Conservation (phyloP, 2,113 vertebrate species). For the Pomatostomus ruficeps region DNA sequence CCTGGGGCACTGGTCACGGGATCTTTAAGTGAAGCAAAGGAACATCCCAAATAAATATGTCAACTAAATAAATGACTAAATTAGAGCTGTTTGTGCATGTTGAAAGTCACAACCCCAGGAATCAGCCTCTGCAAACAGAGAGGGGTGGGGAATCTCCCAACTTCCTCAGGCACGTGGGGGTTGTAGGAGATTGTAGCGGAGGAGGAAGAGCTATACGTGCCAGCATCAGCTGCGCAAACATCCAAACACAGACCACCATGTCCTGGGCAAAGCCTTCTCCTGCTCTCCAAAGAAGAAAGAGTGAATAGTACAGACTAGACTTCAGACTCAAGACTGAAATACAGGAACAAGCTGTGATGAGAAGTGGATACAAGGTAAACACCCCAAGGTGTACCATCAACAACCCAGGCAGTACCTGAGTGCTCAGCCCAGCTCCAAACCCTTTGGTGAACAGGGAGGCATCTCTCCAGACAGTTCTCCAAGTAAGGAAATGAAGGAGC, state of each 20-base stretch:
- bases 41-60: conserved; percentile 68
- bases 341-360: not conserved
- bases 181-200: not conserved
- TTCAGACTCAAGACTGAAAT: not conserved
- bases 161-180: not conserved
- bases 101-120: conserved; percentile 54
- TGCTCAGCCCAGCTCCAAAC: not conserved
- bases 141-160: not conserved
- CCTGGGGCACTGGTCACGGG: conserved; percentile 42
- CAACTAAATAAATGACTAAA: conserved; percentile 72
- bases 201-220: not conserved
- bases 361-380: not conserved
- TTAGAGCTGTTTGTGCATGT: conserved; percentile 58
- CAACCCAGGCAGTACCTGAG: not conserved
- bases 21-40: conserved; percentile 62
- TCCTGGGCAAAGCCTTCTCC: not conserved
- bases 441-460: not conserved
- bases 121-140: not conserved
- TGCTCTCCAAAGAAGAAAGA: not conserved
- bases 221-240: not conserved
- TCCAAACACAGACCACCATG: not conserved
- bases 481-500: not conserved
- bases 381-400: not conserved
- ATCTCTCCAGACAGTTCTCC: not conserved
- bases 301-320: not conserved